Evolutionary conservation across 2,888 invertebrate species (phyloP).

Genomic region (Falcaria lacertinaria): DNA sequence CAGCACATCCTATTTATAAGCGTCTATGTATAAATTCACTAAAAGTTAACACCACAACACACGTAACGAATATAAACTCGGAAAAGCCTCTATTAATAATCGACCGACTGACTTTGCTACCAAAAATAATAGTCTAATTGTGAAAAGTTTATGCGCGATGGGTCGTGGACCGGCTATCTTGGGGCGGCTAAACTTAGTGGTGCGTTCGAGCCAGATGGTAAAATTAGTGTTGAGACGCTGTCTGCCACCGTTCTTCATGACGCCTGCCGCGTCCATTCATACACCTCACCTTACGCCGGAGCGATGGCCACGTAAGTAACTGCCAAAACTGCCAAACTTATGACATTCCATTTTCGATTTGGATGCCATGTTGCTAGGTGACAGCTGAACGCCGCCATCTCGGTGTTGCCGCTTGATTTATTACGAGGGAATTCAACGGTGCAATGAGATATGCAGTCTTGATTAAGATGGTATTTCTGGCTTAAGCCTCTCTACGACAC

Average conservation of each 20-base stretch:
- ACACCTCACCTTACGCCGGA: constrained; percentile 52
- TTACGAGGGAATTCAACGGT: constrained; percentile 11
- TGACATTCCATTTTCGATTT: constrained; percentile 70
- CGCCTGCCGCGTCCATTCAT: constrained; percentile 68
- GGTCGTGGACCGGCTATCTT: constrained; percentile 81
- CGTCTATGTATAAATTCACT: constrained; percentile 81
- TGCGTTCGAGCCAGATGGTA: constrained; percentile 77
- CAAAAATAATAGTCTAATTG: constrained; percentile 82
- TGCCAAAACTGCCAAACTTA: constrained; percentile 79
- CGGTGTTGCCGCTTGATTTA: constrained; percentile 27
- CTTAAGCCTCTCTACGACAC: background rate
- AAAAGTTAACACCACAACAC: constrained; percentile 80
- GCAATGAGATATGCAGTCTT: constrained; percentile 5
- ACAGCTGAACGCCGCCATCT: constrained; percentile 31
- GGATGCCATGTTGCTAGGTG: constrained; percentile 54
- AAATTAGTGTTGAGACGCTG: constrained; percentile 78
- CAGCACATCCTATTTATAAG: constrained; percentile 80
- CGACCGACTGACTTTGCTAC: constrained; percentile 81
- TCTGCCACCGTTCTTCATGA: constrained; percentile 72
- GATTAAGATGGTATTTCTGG: constrained; percentile 11
- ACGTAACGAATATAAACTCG: constrained; percentile 81
- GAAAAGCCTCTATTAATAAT: constrained; percentile 81
- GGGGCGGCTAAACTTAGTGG: constrained; percentile 81
- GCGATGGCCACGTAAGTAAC: constrained; percentile 51
- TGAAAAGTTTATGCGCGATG: constrained; percentile 80